phyloP scores from a whole-genome alignment of 2,888 invertebrate genomes.

The Ormyrus nitidulus region DNA sequence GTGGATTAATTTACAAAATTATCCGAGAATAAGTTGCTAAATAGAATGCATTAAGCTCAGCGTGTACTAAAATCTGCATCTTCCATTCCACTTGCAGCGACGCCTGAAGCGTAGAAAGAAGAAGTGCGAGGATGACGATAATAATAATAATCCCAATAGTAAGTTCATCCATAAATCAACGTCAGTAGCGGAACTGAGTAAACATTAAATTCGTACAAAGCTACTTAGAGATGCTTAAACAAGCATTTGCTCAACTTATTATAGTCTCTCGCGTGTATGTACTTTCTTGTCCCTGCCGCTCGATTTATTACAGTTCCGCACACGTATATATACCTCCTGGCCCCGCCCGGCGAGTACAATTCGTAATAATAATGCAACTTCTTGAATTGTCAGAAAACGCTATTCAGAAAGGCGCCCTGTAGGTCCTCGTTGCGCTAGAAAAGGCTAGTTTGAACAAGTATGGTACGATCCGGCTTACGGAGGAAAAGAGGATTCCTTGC shows the following conservation, averaged over 20 bases:
- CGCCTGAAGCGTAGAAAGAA: constrained; percentile 33
- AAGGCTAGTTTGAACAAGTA: constrained; percentile 41
- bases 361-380: constrained; percentile 48
- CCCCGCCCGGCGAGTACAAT: constrained; percentile 8
- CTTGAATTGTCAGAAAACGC: constrained; percentile 29
- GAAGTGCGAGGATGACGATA: constrained; percentile 40
- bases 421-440: constrained; percentile 42
- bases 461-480: constrained; percentile 16
- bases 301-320: background rate
- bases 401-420: constrained; percentile 30
- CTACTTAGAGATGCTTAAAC: constrained; percentile 49
- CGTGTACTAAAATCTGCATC: background rate
- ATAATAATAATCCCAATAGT: constrained; percentile 51
- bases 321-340: background rate
- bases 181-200: constrained; percentile 33
- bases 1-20: no score
- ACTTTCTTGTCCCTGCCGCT: constrained; percentile 4
- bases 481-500: background rate
- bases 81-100: constrained; percentile 38
- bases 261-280: constrained; percentile 22
- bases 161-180: constrained; percentile 49
- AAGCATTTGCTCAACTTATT: constrained; percentile 43
- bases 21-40: no score
- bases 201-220: constrained; percentile 47
- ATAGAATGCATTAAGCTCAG: no score